A percentile compares a stretch with the other conserved stretches of the same genome.
phyloP scores from a whole-genome alignment of 2,888 invertebrate genomes.

The Mylabris sibirica region DNA sequence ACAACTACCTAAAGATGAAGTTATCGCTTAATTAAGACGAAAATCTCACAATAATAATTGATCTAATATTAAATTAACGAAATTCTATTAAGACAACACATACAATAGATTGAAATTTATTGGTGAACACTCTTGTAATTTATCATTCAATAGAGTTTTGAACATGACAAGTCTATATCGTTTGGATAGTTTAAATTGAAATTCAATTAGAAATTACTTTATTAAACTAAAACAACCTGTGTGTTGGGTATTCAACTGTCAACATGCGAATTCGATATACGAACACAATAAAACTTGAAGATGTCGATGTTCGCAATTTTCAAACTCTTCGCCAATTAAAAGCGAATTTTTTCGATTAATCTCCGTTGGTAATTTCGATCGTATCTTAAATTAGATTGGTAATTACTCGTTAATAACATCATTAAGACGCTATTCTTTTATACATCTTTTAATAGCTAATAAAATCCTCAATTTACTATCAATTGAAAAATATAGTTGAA shows the following conservation, averaged over 20 bases:
- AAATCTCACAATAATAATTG: neutral
- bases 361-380: neutral
- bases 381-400: neutral
- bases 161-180: neutral
- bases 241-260: neutral
- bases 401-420: neutral
- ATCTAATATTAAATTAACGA: neutral
- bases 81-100: neutral
- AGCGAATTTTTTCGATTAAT: neutral
- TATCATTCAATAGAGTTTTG: neutral
- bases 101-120: neutral
- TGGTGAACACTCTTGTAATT: neutral
- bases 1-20: neutral
- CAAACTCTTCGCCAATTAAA: neutral
- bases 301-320: neutral
- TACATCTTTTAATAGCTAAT: neutral
- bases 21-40: neutral
- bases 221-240: neutral
- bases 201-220: neutral
- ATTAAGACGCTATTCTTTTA: neutral
- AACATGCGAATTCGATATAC: neutral
- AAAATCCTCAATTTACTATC: neutral
- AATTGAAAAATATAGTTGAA: neutral
- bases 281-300: neutral
- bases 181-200: neutral